Evolutionary conservation across 2,113 vertebrate species (phyloP).

Genomic region (Platysteira castanea): DNA sequence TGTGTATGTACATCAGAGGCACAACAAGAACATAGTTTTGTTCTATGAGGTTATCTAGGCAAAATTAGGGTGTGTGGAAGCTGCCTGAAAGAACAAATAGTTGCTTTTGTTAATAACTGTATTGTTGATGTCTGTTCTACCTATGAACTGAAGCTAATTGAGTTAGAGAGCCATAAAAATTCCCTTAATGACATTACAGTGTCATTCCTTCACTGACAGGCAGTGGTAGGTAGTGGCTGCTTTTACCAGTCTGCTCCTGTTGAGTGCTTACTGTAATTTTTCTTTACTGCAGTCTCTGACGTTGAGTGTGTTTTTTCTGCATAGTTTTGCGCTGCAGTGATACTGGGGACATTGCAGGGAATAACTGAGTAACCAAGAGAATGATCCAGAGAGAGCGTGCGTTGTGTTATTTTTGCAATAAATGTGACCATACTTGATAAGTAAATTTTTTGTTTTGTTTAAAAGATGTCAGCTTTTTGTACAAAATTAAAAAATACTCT

Average conservation of each 20-base stretch:
- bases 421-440: neutral
- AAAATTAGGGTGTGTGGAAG: neutral
- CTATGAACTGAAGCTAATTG: neutral
- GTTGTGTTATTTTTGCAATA: constrained; percentile 50
- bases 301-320: constrained; percentile 25
- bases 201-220: neutral
- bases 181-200: neutral
- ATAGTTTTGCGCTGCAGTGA: neutral
- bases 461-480: neutral
- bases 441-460: neutral
- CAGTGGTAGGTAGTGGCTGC: neutral
- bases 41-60: neutral
- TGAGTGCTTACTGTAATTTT: neutral
- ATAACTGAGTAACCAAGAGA: constrained; percentile 31
- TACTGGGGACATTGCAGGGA: constrained; percentile 1
- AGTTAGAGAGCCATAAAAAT: neutral
- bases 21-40: neutral
- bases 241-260: neutral
- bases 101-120: neutral
- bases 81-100: neutral
- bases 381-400: neutral
- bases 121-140: neutral
- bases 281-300: neutral
- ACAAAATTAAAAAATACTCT: neutral
- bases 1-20: neutral